Base-by-base conservation (phyloP, 2,113 vertebrate species). In the Stigmatopora argus region DNA sequence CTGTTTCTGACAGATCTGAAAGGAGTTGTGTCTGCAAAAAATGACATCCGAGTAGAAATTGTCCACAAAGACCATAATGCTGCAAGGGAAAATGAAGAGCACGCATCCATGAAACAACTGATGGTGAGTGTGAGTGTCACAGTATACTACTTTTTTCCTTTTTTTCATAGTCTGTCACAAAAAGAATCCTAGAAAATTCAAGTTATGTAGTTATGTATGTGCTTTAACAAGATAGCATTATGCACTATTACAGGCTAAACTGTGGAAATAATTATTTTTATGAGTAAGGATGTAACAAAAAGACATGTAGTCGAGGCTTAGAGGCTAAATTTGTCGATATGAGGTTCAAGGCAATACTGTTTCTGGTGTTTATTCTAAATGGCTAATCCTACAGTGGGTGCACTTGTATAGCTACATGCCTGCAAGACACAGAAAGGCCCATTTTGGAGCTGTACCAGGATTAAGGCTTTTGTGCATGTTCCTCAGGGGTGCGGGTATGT, bases 1-100 rank as follows among this genome's bases (percentile, higher is more conserved):
- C 62, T 83, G 34, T 71, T 74, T 73, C 74, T 85, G 51, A 65
- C 86, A 99, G 97, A 98, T 90, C 92, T 96, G 51, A 99, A 99
- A 87, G 97, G 97, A 0, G 97, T 95, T 1, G 96, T 97, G 38
- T 97, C 95, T 0, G 95, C 94, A 72, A 99, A 96, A 90, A 99
- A 99, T 3, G 97, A 99, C n/a, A 99, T 99, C 83, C 94, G 97
- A 0, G 97, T 99, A 65, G 96, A 98, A 87, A 99, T 98, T 8
- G 96, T 99, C 0, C 97, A 99, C 90, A 99, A 98, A 83, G 97
- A 98, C 78, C 95, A 96, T 1, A 90, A 94, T 11, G 89, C 94
- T 0, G 92, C 93, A 3, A 85, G 95, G 34, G 96, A 98, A 56
- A 88, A 90, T 0, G 96, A 98, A 70, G 97, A 98, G 8, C 96